phyloP scores from a whole-genome alignment of 2,113 vertebrate genomes.

The Hydropotes inermis region DNA sequence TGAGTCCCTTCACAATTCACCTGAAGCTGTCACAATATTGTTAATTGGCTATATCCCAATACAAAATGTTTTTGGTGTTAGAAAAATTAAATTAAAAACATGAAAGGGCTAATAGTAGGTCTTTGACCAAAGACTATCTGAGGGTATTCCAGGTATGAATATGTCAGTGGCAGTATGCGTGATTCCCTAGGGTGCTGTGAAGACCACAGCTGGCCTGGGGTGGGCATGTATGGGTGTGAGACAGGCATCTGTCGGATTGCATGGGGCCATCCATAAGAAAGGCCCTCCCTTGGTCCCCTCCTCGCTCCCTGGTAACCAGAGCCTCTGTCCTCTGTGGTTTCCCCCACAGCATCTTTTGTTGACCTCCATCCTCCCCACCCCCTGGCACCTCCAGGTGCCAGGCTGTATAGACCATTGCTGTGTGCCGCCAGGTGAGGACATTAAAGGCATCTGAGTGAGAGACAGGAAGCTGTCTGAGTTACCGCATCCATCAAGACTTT shows the following conservation, averaged over 20 bases:
- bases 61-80: not conserved
- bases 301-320: not conserved
- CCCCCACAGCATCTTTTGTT: not conserved
- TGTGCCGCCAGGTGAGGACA: not conserved
- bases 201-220: no score
- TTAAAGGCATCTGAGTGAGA: not conserved
- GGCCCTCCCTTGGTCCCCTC: not conserved
- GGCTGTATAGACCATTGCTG: not conserved
- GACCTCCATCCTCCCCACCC: not conserved
- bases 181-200: not conserved
- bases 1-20: not conserved
- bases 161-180: accelerated
- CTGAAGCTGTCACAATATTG: not conserved
- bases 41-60: not conserved
- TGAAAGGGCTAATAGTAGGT: not conserved
- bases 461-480: not conserved
- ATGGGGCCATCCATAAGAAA: not conserved
- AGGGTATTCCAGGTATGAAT: not conserved
- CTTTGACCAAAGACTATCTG: not conserved
- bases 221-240: not conserved
- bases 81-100: not conserved
- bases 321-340: not conserved
- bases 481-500: not conserved
- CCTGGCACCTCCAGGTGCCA: not conserved
- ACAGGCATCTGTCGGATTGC: not conserved